Evolutionary conservation across 30 jellyfish, hydroid and myxozoan genomes (phyloP).

Genomic region (Aurelia sp.): DNA sequence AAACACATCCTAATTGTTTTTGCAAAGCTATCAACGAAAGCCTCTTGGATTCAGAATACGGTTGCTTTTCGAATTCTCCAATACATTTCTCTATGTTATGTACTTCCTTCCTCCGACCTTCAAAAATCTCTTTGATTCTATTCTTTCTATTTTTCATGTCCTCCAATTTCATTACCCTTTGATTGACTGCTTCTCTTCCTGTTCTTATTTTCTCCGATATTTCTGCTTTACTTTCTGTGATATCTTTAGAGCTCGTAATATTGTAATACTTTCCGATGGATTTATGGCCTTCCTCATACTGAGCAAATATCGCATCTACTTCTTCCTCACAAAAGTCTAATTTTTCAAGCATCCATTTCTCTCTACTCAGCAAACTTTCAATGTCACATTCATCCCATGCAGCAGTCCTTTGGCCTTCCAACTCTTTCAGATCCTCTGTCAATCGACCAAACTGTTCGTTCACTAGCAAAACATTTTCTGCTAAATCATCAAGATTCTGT

Average conservation of each 20-base stretch:
- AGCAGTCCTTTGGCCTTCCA: not conserved
- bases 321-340: constrained; percentile 16
- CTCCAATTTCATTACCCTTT: not conserved
- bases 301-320: not conserved
- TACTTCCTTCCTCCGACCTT: no score
- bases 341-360: not conserved
- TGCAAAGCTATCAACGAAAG: not conserved
- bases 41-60: no score
- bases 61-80: no score
- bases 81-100: no score
- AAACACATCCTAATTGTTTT: not conserved
- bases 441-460: not conserved
- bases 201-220: not conserved
- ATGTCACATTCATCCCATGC: not conserved
- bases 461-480: not conserved
- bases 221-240: not conserved
- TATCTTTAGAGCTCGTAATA: not conserved
- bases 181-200: not conserved
- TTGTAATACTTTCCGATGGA: not conserved
- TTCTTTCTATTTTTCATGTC: not conserved
- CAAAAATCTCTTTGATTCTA: no score
- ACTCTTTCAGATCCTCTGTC: constrained; percentile 8
- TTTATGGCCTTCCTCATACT: not conserved
- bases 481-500: not conserved
- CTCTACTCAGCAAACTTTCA: not conserved